Evolutionary conservation across 2,113 vertebrate species (phyloP), one percentile per base, ranked within the genome.

Genomic region (Copsychus sechellarum): DNA sequence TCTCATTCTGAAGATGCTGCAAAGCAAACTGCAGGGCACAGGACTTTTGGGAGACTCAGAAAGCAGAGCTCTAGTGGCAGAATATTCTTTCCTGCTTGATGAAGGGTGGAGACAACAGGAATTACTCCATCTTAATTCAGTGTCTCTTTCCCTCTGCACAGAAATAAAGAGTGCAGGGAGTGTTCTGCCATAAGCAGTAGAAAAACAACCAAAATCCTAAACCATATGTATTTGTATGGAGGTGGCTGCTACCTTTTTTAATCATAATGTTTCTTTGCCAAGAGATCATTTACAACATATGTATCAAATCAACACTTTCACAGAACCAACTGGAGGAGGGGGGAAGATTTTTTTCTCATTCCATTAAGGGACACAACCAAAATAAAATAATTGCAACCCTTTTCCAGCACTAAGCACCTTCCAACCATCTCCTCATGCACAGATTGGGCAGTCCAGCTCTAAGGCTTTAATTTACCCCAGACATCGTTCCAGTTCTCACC

Each of bases 171-270:
- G 8, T 53, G 43, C 61, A 86, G 25, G 22, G 36, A 86, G 11
- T 51, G 65, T 40, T 84, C 57, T 51, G 5, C 36, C 23, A 1
- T 28, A 54, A 65, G 47, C 12, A 81, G 28, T 3, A 67, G 53
- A 64, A 94, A 92, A 74, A 7, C 26, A 93, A 90, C 33, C 33
- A 36, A 95, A 91, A 79, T 43, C 9, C 64, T 58, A n/a, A 31
- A 62, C 15, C 2, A 1, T 20, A 5, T 14, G 10, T 81, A 71
- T 81, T 62, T 57, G 22, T 48, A 71, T 20, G 95, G 89, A 92
- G 73, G 84, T 93, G 83, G 94, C 85, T 89, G 84, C 40, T 96
- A 93, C 92, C 83, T 91, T 93, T 91, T 87, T 71, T 14, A 95
- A 93, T 38, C 61, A 17, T 10, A 53, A n/a, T 36, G 24, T 65